Conservation (phyloP, 2,797 vertebrate species). For the Ibycter americanus region DNA sequence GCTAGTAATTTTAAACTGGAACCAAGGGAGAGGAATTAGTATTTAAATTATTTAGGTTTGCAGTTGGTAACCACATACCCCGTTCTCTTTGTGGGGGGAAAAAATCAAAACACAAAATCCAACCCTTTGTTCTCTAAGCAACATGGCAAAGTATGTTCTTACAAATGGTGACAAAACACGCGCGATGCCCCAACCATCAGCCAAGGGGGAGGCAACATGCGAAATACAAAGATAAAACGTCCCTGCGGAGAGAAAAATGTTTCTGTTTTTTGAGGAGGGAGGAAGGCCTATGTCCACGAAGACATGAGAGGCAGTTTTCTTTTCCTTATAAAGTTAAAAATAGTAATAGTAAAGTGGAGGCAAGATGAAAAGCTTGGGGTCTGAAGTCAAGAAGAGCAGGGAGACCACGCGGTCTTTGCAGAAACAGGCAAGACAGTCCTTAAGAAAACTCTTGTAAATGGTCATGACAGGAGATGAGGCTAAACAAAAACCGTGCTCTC, state of each 20-base stretch:
- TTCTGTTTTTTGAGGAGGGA: conserved; percentile 40
- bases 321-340: conserved; percentile 41
- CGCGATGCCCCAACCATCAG: neutral
- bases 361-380: conserved; percentile 10
- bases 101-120: conserved; percentile 20
- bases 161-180: neutral
- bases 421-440: neutral
- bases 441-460: neutral
- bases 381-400: conserved; percentile 5
- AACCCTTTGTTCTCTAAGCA: conserved; percentile 56
- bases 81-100: neutral
- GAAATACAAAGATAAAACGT: neutral
- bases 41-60: conserved; percentile 34
- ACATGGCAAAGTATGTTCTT: conserved; percentile 50
- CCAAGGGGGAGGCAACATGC: conserved; percentile 13
- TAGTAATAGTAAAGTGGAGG: neutral
- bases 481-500: conserved; percentile 2
- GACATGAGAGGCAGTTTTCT: conserved; percentile 18
- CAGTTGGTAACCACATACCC: conserved; percentile 52
- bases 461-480: neutral
- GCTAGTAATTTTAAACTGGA: conserved; percentile 5
- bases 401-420: neutral
- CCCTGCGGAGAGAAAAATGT: neutral
- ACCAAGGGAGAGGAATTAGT: conserved; percentile 51
- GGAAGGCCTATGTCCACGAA: conserved; percentile 48